Conservation (phyloP, 2,113 vertebrate species). For the Aix galericulata region DNA sequence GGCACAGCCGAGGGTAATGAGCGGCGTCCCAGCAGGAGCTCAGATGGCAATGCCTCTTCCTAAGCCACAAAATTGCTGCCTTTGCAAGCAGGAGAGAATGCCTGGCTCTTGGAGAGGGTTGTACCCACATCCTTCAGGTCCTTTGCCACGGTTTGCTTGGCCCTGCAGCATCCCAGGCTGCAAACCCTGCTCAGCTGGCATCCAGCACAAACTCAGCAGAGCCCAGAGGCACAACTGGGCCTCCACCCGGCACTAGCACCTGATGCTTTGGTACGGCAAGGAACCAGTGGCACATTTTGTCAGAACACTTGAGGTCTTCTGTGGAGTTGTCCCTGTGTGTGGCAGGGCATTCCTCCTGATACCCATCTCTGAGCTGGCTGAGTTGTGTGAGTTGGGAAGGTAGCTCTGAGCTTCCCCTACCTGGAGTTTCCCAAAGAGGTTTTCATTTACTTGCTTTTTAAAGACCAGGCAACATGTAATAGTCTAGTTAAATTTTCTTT, state of each 20-base stretch:
- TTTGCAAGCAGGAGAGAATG: background rate
- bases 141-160: background rate
- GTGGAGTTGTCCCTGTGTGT: background rate
- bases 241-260: fast-evolving
- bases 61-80: background rate
- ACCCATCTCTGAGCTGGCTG: background rate
- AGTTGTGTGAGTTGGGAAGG: background rate
- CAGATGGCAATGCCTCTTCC: background rate
- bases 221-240: background rate
- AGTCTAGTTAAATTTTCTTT: background rate
- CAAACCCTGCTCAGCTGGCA: background rate
- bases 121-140: background rate
- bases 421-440: background rate
- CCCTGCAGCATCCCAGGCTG: background rate
- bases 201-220: background rate
- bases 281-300: background rate
- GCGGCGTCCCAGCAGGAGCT: background rate
- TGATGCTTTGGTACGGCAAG: background rate
- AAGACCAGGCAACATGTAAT: background rate
- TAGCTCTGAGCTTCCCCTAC: background rate
- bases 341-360: background rate
- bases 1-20: background rate
- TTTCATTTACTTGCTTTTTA: background rate
- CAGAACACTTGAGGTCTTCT: background rate
- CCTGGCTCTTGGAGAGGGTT: background rate